Base-by-base conservation (phyloP, 2,797 vertebrate species). In the Scolopax rusticola region DNA sequence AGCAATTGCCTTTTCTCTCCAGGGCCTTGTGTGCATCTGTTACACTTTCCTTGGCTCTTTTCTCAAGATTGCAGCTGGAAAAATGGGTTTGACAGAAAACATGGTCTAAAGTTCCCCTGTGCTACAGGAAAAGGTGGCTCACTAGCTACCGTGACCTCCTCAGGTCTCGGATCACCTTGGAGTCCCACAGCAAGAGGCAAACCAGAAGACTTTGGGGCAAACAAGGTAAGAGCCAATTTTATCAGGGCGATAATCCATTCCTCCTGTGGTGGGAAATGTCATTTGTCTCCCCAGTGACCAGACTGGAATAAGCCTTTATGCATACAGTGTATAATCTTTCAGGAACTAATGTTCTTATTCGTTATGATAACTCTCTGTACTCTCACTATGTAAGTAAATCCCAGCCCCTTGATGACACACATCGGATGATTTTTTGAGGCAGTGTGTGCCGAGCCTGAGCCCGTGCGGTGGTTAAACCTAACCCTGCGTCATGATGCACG, bases 141-240 rank as follows among this genome's bases (percentile, higher is more conserved):
- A 5, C 8, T 23, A 51, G 30, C 47, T 90, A 20, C 27, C 9
- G 1, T 15, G 23, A 53, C 23, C 21, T 7, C 11, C 48, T 36
- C 33, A 47, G n/a, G 12, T 81, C n/a, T 47, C 1, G 0, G 13
- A 43, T 77, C 2, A 2, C 9, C 27, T 18, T 1, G 2, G 10
- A 84, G 30, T 67, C 30, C 59, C 45, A 12, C 40, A 41, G 56
- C 0, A 2, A 75, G 50, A 84, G 23, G 15, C 2, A 76, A 75
- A 91, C 11, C 8, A 54, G 33, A 40, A 67, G 45, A 71, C 36
- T 91, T 84, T 2, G 33, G 19, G 68, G 11, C 48, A 68, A 80
- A 68, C 16, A 40, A 78, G 61, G 51, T 17, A 76, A 74, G 56
- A 87, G 14, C 8, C 15, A 0, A 1, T 14, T 11, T 33, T 15